Evolutionary conservation across 1,140 invertebrate species (phyloP).

Genomic region (Stegodyphus mimosarum): DNA sequence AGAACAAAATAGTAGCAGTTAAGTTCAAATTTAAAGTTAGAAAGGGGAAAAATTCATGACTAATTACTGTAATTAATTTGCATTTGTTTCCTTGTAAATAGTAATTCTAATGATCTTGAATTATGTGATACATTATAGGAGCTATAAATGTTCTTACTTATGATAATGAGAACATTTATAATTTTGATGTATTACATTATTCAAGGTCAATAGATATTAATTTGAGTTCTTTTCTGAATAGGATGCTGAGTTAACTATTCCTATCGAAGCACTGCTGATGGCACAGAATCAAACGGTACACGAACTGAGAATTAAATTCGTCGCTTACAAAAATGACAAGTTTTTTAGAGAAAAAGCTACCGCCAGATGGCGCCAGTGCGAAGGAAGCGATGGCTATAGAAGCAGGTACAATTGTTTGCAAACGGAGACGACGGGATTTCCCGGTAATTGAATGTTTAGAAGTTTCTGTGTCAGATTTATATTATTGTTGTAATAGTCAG

Average conservation of each 20-base stretch:
- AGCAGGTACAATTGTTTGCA: slow-evolving; percentile 20
- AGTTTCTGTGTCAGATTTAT: no score
- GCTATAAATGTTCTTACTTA: no score
- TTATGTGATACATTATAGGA: no score
- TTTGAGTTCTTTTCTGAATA: neutral
- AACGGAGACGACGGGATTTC: slow-evolving; percentile 3
- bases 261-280: slow-evolving; percentile 60
- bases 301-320: slow-evolving; percentile 63
- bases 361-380: slow-evolving; percentile 36
- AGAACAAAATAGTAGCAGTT: no score
- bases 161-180: neutral
- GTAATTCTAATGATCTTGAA: no score
- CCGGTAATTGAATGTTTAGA: neutral
- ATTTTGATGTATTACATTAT: neutral
- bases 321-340: slow-evolving; percentile 64
- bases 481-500: no score
- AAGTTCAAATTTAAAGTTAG: no score
- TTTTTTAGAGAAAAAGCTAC: slow-evolving; percentile 62
- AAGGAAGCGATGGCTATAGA: slow-evolving; percentile 1
- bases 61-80: no score
- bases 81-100: no score
- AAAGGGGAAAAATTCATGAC: no score
- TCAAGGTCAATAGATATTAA: neutral
- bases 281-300: slow-evolving; percentile 51
- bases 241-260: slow-evolving; percentile 58